Conservation (phyloP, 1,140 invertebrate species). For the Laupala kohalensis region DNA sequence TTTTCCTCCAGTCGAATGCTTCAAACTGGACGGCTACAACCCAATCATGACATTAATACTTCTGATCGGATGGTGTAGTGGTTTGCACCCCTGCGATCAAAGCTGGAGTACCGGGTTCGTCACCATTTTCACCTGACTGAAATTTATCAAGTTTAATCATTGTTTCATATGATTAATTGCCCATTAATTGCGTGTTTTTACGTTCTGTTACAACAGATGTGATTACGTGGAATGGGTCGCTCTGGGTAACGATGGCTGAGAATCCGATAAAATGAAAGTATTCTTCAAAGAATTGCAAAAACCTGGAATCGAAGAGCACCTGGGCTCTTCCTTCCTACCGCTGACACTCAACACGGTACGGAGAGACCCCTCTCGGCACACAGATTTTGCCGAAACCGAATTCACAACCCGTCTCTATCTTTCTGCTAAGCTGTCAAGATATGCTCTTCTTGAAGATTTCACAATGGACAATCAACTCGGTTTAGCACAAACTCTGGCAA, state of each 20-base stretch:
- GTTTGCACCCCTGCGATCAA: no score
- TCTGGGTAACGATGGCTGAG: background rate
- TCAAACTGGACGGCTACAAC: no score
- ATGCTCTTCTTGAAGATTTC: background rate
- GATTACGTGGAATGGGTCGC: background rate
- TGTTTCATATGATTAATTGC: no score
- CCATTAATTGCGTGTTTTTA: no score
- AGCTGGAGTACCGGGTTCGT: no score
- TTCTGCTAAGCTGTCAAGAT: background rate
- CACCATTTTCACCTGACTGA: no score
- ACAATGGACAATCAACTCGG: background rate
- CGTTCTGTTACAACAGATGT: no score
- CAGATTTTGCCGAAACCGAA: background rate
- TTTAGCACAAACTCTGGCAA: background rate
- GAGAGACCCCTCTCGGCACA: background rate
- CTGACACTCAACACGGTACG: background rate
- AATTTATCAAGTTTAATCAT: no score
- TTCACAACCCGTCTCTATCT: background rate
- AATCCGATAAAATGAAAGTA: background rate
- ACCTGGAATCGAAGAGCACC: background rate
- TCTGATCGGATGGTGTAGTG: no score
- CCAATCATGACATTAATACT: no score
- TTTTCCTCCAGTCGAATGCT: no score
- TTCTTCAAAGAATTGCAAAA: background rate
- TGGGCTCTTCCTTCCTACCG: background rate